Conservation (phyloP, 2,113 vertebrate species). For the Sclerurus mexicanus region DNA sequence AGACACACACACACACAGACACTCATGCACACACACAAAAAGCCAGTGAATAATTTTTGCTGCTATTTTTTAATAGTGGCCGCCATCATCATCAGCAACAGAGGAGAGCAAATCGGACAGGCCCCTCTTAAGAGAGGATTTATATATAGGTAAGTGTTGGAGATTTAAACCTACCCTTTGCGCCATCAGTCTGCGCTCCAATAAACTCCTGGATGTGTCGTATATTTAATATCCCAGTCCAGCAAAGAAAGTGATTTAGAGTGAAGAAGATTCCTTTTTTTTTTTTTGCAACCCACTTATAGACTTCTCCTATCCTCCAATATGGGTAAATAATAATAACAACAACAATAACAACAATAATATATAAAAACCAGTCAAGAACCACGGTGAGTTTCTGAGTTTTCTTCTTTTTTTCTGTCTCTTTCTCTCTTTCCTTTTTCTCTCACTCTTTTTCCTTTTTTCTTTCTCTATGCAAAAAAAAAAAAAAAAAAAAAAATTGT, state of each 20-base stretch:
- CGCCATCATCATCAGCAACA: conserved; percentile 76
- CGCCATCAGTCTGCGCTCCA: conserved; percentile 99
- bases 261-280: conserved; percentile 84
- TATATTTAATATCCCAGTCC: conserved; percentile 98
- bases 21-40: conserved; percentile 75
- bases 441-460: conserved; percentile 71
- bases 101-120: conserved; percentile 75
- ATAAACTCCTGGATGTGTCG: conserved; percentile 98
- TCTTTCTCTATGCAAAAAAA: conserved; percentile 61
- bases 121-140: conserved; percentile 87
- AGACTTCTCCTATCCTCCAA: conserved; percentile 91
- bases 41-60: conserved; percentile 81
- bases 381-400: conserved; percentile 81
- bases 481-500: conserved; percentile 77
- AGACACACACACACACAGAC: conserved; percentile 70
- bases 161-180: conserved; percentile 99
- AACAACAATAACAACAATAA: conserved; percentile 56
- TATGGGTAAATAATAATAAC: conserved; percentile 73
- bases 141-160: conserved; percentile 92
- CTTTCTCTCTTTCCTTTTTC: conserved; percentile 75
- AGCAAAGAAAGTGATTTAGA: conserved; percentile 91
- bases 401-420: conserved; percentile 78
- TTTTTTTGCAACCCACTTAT: conserved; percentile 81
- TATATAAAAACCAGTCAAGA: conserved; percentile 69
- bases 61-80: conserved; percentile 81